Evolutionary conservation across 1,140 invertebrate genomes (phyloP).

Genomic region (Lethocerus indicus): DNA sequence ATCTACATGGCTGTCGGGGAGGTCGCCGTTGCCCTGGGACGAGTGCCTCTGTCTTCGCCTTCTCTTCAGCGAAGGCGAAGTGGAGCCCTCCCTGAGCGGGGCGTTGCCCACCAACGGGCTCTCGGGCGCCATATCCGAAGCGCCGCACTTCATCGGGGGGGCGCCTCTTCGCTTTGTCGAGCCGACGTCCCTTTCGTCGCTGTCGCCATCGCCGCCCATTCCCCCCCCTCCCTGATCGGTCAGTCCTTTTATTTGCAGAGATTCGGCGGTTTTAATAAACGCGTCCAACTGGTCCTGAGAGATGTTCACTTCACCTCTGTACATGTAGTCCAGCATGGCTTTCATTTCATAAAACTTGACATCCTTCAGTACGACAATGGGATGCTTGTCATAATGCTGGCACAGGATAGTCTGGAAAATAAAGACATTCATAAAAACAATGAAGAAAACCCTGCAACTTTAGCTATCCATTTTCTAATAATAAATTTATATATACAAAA

Average conservation of each 20-base stretch:
- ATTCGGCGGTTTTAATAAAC: conserved; percentile 78
- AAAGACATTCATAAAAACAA: conserved; percentile 9
- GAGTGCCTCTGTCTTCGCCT: conserved; percentile 2
- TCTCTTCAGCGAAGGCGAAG: conserved; percentile 1
- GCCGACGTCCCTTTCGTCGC: neutral
- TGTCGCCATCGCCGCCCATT: neutral
- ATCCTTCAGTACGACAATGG: conserved; percentile 80
- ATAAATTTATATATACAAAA: neutral
- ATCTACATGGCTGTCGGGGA: neutral
- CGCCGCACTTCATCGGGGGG: neutral
- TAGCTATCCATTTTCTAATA: no score
- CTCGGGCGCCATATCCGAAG: conserved; percentile 9
- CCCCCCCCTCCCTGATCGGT: conserved; percentile 43
- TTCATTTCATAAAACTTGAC: conserved; percentile 77
- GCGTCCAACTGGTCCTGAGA: conserved; percentile 78
- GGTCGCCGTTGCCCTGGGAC: neutral
- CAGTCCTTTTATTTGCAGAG: conserved; percentile 78
- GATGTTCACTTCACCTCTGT: conserved; percentile 84
- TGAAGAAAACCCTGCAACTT: no score
- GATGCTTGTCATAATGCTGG: conserved; percentile 76
- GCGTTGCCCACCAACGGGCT: conserved; percentile 10
- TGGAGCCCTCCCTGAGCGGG: conserved; percentile 9
- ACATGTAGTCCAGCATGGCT: conserved; percentile 90
- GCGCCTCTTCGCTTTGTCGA: neutral
- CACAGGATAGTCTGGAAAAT: conserved; percentile 58